Evolutionary conservation across 2,113 vertebrate genomes (phyloP), one percentile per base, ranked within the genome.

Genomic region (Mionectes macconnelli): DNA sequence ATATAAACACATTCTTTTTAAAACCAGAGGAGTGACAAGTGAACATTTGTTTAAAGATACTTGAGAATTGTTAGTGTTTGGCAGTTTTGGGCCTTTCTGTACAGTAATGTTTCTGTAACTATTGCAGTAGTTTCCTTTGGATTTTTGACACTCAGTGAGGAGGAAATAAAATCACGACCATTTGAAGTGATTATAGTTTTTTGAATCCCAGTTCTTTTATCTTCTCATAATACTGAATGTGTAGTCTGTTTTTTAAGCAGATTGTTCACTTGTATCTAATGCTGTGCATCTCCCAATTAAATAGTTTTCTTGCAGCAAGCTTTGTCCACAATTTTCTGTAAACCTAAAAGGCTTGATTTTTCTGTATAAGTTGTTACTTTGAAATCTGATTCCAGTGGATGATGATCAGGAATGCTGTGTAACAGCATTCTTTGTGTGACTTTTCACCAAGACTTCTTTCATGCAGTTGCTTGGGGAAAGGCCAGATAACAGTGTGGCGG

Each of bases 351-450:
- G 67, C 66, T 87, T 83, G 56, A 67, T 93, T 95, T 91, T 77
- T 63, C 63, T 37, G 24, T 93, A 49, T 40, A 78, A 89, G 70
- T 92, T 92, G 81, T 87, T 89, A 35, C 94, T 96, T 96, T 97
- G 97, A 98, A 98, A 97, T 97, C 73, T 74, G 97, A 97, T 96
- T 89, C 97, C 94, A 79, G 57, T 94, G 97, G 94, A 90, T 96
- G 94, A 75, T 91, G 93, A 92, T 96, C 77, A 94, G 97, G 97
- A 98, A 98, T 98, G 98, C 91, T 94, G 97, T 94, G 70, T 95
- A 95, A 83, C 97, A 94, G 94, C 97, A 97, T 98, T 98, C 95
- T 97, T 97, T 96, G 81, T 97, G 92, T 97, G 90, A 95, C 94
- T 97, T 97, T 96, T 95, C 96, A 93, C 84, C 95, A 95, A 91